Percentiles rank a stretch among this genome's conserved stretches.
phyloP scores from a whole-genome alignment of 2,797 vertebrate species.

The Propithecus perrieri region DNA sequence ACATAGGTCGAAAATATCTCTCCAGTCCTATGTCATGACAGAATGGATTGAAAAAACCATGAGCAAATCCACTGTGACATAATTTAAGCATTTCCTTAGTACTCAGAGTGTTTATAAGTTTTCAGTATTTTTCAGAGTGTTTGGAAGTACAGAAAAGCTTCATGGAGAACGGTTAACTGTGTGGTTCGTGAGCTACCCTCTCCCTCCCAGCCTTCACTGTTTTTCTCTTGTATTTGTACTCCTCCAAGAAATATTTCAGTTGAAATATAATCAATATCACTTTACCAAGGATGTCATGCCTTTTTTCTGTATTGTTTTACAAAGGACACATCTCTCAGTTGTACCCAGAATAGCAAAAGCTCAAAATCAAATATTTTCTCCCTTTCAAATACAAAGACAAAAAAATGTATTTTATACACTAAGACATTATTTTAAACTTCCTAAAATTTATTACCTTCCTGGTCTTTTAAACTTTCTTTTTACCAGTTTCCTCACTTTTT shows the following conservation, averaged over 20 bases:
- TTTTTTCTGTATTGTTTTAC: not conserved
- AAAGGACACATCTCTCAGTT: not conserved
- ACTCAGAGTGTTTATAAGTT: not conserved
- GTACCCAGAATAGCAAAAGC: not conserved
- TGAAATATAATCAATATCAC: not conserved
- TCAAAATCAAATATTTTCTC: not conserved
- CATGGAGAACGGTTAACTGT: not conserved
- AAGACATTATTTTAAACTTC: not conserved
- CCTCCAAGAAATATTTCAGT: not conserved
- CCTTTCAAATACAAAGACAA: not conserved
- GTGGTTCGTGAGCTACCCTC: not conserved
- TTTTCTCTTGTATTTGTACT: not conserved
- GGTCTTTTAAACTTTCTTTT: not conserved
- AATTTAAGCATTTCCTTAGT: not conserved
- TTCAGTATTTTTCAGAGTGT: not conserved
- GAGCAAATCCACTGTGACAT: not conserved
- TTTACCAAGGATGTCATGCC: not conserved
- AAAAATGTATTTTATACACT: not conserved
- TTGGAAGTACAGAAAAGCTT: not conserved
- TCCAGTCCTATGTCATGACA: not conserved
- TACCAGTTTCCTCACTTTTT: not conserved
- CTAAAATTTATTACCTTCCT: not conserved
- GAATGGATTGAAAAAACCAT: not conserved
- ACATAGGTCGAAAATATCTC: not conserved
- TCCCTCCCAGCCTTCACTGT: not conserved